These are phyloP conservation scores for Hermaeophaga mercurialis DNA, from an alignment of 2,888 invertebrate species.

Conservation along the genomic window DNA sequence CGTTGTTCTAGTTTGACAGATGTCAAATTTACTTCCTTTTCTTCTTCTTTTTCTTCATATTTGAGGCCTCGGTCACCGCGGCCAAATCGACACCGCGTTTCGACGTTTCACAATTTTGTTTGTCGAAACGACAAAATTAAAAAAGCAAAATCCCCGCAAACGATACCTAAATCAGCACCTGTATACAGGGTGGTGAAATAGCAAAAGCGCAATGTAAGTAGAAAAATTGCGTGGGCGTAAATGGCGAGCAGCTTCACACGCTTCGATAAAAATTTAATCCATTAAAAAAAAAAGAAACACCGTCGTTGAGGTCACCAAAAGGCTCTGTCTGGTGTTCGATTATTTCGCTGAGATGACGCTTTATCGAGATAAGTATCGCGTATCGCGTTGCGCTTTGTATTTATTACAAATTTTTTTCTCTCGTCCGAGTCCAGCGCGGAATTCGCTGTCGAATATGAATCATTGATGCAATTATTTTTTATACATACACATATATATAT, in stretches of 20 bases:
- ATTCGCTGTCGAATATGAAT: not conserved
- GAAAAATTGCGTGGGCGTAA: constrained; percentile 33
- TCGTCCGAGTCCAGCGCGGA: not conserved
- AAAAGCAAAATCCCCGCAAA: no score
- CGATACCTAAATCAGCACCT: no score
- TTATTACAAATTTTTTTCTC: constrained; percentile 19
- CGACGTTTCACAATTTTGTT: no score
- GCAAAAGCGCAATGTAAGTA: constrained; percentile 3
- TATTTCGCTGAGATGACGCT: constrained; percentile 33
- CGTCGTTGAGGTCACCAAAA: constrained; percentile 21
- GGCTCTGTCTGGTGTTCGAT: constrained; percentile 20
- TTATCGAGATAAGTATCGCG: constrained; percentile 32
- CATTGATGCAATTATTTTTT: constrained; percentile 15
- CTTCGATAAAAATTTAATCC: constrained; percentile 37
- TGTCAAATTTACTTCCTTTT: no score
- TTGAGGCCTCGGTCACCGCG: no score
- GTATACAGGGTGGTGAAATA: constrained; percentile 25
- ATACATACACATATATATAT: no score
- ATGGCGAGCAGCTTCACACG: constrained; percentile 37
- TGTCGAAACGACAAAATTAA: no score
- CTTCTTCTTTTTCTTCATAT: no score
- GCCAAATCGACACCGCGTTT: no score
- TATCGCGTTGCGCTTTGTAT: constrained; percentile 33
- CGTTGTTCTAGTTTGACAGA: no score
- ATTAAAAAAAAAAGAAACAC: constrained; percentile 30